These are phyloP conservation scores for Sebastes diaconus DNA, from an alignment of 2,797 vertebrate genomes.

Conservation along the genomic window DNA sequence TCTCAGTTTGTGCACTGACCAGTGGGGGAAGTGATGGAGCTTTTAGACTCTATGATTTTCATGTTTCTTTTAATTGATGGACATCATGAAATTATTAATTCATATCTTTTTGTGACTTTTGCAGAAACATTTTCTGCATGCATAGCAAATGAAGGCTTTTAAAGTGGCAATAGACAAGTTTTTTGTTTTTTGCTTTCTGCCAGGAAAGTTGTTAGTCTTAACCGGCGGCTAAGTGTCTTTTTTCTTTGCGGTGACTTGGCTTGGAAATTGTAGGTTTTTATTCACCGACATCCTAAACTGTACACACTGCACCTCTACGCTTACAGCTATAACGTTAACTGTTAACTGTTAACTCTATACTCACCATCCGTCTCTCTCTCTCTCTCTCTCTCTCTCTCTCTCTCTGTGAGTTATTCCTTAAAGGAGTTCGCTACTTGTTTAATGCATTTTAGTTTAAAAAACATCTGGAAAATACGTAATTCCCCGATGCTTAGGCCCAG, in stretches of 20 bases:
- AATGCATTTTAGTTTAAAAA: too few relatives aligned
- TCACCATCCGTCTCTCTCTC: accelerated
- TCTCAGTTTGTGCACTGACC: neutral
- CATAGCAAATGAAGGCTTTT: neutral
- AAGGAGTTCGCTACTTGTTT: too few relatives aligned
- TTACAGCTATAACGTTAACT: too few relatives aligned
- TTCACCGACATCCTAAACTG: too few relatives aligned
- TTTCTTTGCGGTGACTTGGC: accelerated
- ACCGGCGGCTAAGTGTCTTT: too few relatives aligned
- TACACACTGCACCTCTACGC: accelerated
- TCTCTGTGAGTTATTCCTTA: too few relatives aligned
- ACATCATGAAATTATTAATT: neutral
- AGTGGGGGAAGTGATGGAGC: neutral
- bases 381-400: too few relatives aligned
- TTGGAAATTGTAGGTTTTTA: too few relatives aligned
- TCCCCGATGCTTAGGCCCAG: too few relatives aligned
- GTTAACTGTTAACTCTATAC: accelerated
- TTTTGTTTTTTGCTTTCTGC: neutral
- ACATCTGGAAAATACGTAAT: too few relatives aligned
- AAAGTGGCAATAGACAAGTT: neutral
- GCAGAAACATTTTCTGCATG: neutral
- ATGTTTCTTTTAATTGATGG: neutral
- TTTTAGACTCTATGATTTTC: neutral
- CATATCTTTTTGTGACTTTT: neutral
- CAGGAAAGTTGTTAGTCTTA: too few relatives aligned